These are phyloP conservation scores for Eupleurogrammus muticus DNA, from an alignment of 2,797 vertebrate species.

Conservation along the genomic window DNA sequence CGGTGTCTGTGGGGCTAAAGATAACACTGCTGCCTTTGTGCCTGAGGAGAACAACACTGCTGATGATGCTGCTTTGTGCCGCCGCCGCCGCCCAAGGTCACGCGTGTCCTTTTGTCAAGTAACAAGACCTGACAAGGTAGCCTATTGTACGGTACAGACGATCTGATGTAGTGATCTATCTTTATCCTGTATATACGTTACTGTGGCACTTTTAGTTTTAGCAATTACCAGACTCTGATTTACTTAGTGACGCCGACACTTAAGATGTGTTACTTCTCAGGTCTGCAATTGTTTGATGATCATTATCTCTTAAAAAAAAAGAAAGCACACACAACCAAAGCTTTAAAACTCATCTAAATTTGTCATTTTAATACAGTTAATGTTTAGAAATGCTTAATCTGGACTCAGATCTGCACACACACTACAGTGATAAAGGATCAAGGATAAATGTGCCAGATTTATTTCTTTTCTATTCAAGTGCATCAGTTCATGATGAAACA, in stretches of 20 bases:
- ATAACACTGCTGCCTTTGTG: conserved; percentile 77
- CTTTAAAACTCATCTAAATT: background rate
- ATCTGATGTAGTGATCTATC: conserved; percentile 40
- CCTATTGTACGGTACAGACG: conserved; percentile 52
- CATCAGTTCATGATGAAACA: background rate
- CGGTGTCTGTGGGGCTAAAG: conserved; percentile 73
- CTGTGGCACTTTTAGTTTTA: conserved; percentile 9
- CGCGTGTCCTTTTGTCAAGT: conserved; percentile 68
- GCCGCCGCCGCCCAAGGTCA: conserved; percentile 64
- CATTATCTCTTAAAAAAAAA: background rate
- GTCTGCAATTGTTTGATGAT: background rate
- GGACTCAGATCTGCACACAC: background rate
- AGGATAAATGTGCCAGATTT: background rate
- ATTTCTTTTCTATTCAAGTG: background rate
- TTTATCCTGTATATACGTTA: conserved; percentile 6
- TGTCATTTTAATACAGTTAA: background rate
- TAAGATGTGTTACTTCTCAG: background rate
- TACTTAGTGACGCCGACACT: background rate
- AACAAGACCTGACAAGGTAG: conserved; percentile 73
- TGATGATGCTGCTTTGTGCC: conserved; percentile 77
- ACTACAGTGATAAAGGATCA: background rate
- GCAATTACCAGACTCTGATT: conserved; percentile 6
- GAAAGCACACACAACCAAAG: background rate
- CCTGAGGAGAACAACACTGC: conserved; percentile 74
- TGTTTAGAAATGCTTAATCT: background rate